A percentile compares a stretch with the other conserved stretches of the same genome.
Evolutionary conservation across 2,888 invertebrate species (phyloP).

Genomic region (Embidobia sp.): DNA sequence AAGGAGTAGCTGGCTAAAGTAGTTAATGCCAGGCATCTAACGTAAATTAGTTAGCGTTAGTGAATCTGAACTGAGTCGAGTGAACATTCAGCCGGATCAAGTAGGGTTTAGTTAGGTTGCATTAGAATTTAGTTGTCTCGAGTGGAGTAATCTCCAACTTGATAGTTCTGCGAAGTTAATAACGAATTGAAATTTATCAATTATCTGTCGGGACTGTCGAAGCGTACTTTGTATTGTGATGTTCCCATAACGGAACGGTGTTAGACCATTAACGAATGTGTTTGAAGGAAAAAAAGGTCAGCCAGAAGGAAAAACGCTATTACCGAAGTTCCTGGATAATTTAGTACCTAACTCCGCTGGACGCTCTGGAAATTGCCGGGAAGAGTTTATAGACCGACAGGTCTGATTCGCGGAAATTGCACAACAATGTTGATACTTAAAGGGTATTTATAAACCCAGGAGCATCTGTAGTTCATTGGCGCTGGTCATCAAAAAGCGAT

Average conservation of each 20-base stretch:
- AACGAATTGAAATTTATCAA: slow-evolving; percentile 22
- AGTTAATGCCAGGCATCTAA: not conserved
- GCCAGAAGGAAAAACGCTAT: not conserved
- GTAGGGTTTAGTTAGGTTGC: slow-evolving; percentile 19
- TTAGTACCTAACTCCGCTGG: no score
- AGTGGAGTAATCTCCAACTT: slow-evolving; percentile 20
- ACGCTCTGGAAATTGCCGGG: no score
- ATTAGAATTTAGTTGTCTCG: slow-evolving; percentile 14
- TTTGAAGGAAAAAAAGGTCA: no score
- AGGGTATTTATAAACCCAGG: slow-evolving; percentile 22
- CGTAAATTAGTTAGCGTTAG: slow-evolving; percentile 15
- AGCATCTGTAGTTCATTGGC: slow-evolving; percentile 41
- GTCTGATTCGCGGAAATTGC: slow-evolving; percentile 6
- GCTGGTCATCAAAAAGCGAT: slow-evolving; percentile 44
- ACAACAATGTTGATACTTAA: slow-evolving; percentile 13
- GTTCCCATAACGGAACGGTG: no score
- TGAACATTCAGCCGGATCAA: slow-evolving; percentile 8
- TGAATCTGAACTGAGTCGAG: slow-evolving; percentile 14
- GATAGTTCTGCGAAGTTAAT: slow-evolving; percentile 29
- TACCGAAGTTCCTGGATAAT: no score
- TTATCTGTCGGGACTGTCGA: no score
- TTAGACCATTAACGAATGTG: no score
- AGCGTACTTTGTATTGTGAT: no score
- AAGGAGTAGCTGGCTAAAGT: no score
- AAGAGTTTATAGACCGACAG: no score